These are phyloP conservation scores for Microplitis manilae DNA, from an alignment of 2,888 invertebrate species.

Conservation along the genomic window DNA sequence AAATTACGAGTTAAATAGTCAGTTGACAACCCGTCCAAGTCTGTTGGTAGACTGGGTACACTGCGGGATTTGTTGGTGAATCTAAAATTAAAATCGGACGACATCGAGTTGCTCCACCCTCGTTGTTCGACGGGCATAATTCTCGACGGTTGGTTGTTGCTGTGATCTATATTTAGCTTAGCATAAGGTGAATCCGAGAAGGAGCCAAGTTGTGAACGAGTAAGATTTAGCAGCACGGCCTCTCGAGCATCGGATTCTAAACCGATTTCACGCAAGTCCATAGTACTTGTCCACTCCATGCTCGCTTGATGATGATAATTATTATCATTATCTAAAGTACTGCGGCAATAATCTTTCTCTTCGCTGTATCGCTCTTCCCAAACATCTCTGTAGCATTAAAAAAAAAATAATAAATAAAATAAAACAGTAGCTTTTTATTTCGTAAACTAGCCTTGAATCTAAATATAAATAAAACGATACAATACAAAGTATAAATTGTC, in stretches of 20 bases:
- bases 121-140: conserved; percentile 51
- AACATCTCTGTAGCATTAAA: conserved; percentile 50
- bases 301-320: conserved; percentile 60
- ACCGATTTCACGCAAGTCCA: conserved; percentile 68
- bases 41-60: conserved; percentile 68
- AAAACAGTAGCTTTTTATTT: neutral
- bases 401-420: conserved; percentile 14
- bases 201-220: conserved; percentile 49
- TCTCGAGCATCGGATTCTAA: conserved; percentile 62
- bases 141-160: conserved; percentile 56
- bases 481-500: neutral
- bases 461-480: conserved; percentile 7
- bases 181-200: conserved; percentile 60
- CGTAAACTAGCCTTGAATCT: neutral
- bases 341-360: conserved; percentile 64
- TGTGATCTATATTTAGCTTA: conserved; percentile 66
- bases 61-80: conserved; percentile 70
- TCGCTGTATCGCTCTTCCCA: conserved; percentile 58
- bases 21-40: conserved; percentile 56
- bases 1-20: conserved; percentile 11
- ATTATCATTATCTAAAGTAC: conserved; percentile 56
- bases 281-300: conserved; percentile 67
- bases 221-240: conserved; percentile 52
- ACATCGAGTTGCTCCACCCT: conserved; percentile 56
- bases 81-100: conserved; percentile 69